Evolutionary conservation across 2,888 invertebrate species (phyloP).

Genomic region (Trimorus sp.): DNA sequence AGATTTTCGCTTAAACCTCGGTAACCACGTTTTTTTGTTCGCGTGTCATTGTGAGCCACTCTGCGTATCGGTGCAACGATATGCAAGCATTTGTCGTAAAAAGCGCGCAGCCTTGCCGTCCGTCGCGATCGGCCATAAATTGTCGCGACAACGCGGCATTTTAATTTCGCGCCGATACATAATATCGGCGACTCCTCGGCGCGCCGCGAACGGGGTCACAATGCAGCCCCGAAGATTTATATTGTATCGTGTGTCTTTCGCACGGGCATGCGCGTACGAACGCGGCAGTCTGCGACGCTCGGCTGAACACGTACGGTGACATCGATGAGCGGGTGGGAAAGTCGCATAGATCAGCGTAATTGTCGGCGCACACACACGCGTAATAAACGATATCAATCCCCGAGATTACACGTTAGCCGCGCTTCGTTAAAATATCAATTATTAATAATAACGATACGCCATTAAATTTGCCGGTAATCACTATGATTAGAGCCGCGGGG

Average conservation of each 20-base stretch:
- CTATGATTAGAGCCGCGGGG: not conserved
- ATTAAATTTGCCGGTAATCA: slow-evolving; percentile 18
- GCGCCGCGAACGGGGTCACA: slow-evolving; percentile 57
- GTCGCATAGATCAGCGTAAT: slow-evolving; percentile 57
- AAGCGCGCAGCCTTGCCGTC: slow-evolving; percentile 36
- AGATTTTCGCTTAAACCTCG: not conserved
- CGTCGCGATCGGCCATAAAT: slow-evolving; percentile 32
- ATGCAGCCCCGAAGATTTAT: slow-evolving; percentile 56
- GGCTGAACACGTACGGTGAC: slow-evolving; percentile 60
- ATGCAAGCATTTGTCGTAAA: slow-evolving; percentile 25
- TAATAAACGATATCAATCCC: slow-evolving; percentile 54
- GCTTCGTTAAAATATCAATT: slow-evolving; percentile 45
- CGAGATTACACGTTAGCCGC: slow-evolving; percentile 33
- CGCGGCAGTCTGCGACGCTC: slow-evolving; percentile 45
- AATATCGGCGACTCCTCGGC: slow-evolving; percentile 44
- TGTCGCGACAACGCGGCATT: slow-evolving; percentile 47
- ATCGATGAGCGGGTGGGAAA: slow-evolving; percentile 66
- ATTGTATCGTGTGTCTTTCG: slow-evolving; percentile 58
- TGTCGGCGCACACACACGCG: slow-evolving; percentile 30
- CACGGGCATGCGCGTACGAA: slow-evolving; percentile 49
- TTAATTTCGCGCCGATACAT: slow-evolving; percentile 55
- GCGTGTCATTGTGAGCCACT: slow-evolving; percentile 19
- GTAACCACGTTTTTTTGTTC: slow-evolving; percentile 21
- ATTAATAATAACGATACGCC: slow-evolving; percentile 32
- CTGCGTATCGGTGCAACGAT: slow-evolving; percentile 27